Evolutionary conservation across 2,113 vertebrate species (phyloP).

Genomic region (Nettapus auritus): DNA sequence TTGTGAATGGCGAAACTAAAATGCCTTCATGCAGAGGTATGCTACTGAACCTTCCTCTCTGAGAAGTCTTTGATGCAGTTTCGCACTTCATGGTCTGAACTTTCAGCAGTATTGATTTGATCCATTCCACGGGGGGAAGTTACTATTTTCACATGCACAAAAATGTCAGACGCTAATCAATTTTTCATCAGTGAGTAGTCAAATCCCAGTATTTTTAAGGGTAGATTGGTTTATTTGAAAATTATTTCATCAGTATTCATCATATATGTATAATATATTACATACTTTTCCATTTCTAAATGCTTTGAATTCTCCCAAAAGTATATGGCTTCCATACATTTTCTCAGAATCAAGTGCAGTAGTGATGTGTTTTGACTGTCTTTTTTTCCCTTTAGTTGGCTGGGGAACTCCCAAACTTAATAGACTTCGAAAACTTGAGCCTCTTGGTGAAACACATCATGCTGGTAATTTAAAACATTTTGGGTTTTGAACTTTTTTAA

Average conservation of each 20-base stretch:
- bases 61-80: background rate
- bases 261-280: no score
- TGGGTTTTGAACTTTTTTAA: constrained; percentile 11
- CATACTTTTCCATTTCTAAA: background rate
- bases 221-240: background rate
- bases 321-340: background rate
- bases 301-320: background rate
- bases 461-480: constrained; percentile 75
- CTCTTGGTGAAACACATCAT: constrained; percentile 81
- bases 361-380: constrained; percentile 57
- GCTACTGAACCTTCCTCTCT: background rate
- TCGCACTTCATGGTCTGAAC: background rate
- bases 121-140: rapidly evolving
- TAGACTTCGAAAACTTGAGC: constrained; percentile 85
- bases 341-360: background rate
- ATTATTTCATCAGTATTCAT: background rate
- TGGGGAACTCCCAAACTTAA: constrained; percentile 84
- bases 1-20: background rate
- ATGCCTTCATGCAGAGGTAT: background rate
- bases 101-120: background rate
- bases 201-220: background rate
- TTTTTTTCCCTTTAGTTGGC: constrained; percentile 80
- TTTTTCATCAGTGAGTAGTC: background rate
- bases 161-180: background rate
- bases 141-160: background rate